Base-by-base conservation (phyloP, 2,888 invertebrate species). In the Crematogaster levior region DNA sequence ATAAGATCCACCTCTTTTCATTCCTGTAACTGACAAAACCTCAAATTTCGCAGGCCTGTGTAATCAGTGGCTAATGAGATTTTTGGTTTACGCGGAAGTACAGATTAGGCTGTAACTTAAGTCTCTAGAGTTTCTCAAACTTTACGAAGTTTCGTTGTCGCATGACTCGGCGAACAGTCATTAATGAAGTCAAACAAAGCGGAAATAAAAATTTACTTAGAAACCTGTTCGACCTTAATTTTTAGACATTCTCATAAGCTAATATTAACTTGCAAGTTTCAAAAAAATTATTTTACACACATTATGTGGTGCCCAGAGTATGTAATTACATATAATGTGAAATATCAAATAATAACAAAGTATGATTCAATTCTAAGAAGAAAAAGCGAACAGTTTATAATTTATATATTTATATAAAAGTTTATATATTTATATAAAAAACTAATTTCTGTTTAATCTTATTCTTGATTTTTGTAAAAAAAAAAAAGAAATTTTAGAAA, bases 131-230 rank as follows among this genome's bases (percentile, higher is more conserved):
- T 66, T 75, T 40, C 51, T 40, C 51, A 40, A 27, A 37, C 66
- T 66, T 30, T 15, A 40, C 27, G 6, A 75, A 75, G 51, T 75
- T 75, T 40, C 40, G 37, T 15, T 61, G 51, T 75, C 68, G 51
- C 51, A 51, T 75, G 66, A 66, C 66, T 75, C 51, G 15, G 15
- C 27, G n/a, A 66, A 66, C 40, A 75, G 51, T 66, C 68, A 53
- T 75, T 75, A 75, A 75, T 66, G 40, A 66, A 75, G 66, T 75
- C 51, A 66, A 66, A 75, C 40, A 75, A 75, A 75, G 51, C 24
- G 21, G 40, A 75, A 66, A 46, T 53, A 75, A 75, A 75, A 75
- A 66, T 66, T 53, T 75, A 66, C 66, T 66, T 66, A 30, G 40
- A 66, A 66, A 75, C 3, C 68, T 24, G 24, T 21, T 75, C 53